Evolutionary conservation across 35 echinoderm and acorn worm species (phyloP).

Genomic region (Stichopus chloronotus): DNA sequence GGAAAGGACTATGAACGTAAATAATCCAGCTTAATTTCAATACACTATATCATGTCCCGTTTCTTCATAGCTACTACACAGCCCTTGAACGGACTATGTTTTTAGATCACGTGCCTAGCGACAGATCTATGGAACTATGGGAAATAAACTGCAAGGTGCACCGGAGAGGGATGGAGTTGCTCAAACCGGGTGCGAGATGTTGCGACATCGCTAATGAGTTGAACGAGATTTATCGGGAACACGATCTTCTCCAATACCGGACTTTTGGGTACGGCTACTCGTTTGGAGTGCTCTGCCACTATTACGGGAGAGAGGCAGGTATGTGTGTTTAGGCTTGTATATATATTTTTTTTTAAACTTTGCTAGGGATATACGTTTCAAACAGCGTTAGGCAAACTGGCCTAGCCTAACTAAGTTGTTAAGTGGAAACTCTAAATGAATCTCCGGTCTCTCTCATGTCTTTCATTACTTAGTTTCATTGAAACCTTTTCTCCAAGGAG

Average conservation of each 20-base stretch:
- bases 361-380: neutral
- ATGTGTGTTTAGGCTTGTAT: neutral
- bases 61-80: slow-evolving; percentile 80
- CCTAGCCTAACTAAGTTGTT: neutral
- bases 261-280: slow-evolving; percentile 94
- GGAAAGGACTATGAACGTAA: slow-evolving; percentile 71
- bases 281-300: slow-evolving; percentile 82
- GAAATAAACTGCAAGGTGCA: slow-evolving; percentile 90
- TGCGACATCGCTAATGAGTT: slow-evolving; percentile 84
- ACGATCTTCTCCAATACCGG: slow-evolving; percentile 72
- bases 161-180: slow-evolving; percentile 75
- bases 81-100: slow-evolving; percentile 86
- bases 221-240: slow-evolving; percentile 77
- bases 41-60: slow-evolving; percentile 55
- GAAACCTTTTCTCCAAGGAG: neutral
- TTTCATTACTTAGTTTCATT: neutral
- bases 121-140: slow-evolving; percentile 78
- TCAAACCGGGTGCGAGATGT: slow-evolving; percentile 81
- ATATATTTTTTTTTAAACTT: neutral
- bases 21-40: slow-evolving; percentile 81
- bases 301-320: slow-evolving; percentile 95
- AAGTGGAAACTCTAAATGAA: neutral
- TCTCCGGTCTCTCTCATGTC: neutral
- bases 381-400: no score
- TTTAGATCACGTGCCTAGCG: slow-evolving; percentile 77